Base-by-base conservation (phyloP, 2,888 invertebrate genomes). In the Phalera bucephala region DNA sequence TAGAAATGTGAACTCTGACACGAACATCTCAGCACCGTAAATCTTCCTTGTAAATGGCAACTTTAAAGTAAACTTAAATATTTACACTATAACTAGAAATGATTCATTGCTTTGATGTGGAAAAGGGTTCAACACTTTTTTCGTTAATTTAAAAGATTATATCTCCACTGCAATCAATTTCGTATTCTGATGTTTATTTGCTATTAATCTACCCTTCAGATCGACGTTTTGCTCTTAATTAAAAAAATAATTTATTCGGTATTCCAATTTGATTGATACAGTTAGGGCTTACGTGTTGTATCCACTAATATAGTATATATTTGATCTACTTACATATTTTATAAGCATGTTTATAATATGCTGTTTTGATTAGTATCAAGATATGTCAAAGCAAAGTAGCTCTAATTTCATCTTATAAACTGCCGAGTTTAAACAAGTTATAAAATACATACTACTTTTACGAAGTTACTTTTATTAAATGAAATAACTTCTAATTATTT, bases 1-100 rank as follows among this genome's bases (percentile, higher is more conserved):
- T 35, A 28, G 38, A 47, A 42, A 52, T 33, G 38, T 63, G 60
- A 63, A 54, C 64, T 67, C 55, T 64, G 63, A 52, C 54, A 52
- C 40, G 41, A 40, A 47, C 44, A 29, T 40, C 38, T 33, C 31
- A 49, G 31, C 35, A 37, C 31, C 31, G 34, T 50, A 46, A 42
- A 40, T 40, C 38, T 37, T 41, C 46, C 36, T 28, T 33, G 28
- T 38, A 33, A 37, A 25, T 27, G 36, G 15, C 9, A 36, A 17
- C 28, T 42, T 31, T 20, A 25, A 35, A 35, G 26, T 26, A 34
- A 28, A 25, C 15, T 14, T 12, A 30, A 31, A 43, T 32, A 22
- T 19, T 33, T 9, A 13, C 36, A 45, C 3, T 20, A 26, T 8
- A 38, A 27, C 33, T 28, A 26, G 3, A 36, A 38, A 36, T 42